phyloP scores from a whole-genome alignment of 1,140 invertebrate genomes.

The Mactra quadrangularis region DNA sequence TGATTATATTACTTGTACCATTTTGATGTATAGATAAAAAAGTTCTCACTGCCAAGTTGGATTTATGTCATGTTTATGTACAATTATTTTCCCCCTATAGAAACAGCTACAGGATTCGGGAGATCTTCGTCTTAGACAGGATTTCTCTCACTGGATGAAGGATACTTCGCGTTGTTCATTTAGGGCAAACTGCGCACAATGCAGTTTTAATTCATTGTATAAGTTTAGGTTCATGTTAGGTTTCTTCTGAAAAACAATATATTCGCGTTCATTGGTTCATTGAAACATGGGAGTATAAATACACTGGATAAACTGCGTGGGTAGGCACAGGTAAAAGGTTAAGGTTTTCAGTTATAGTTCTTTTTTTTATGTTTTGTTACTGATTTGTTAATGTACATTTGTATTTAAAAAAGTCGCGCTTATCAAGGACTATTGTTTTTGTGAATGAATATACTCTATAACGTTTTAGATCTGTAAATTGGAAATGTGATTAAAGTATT shows the following conservation, averaged over 20 bases:
- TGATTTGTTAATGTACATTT: too few species aligned
- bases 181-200: conserved; percentile 85
- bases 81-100: conserved; percentile 56
- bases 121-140: conserved; percentile 50
- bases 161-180: conserved; percentile 47
- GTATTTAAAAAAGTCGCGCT: too few species aligned
- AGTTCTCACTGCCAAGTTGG: conserved; percentile 25
- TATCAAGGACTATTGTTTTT: too few species aligned
- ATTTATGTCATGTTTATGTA: conserved; percentile 3
- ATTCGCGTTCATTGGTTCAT: conserved; percentile 28
- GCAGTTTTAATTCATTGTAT: conserved; percentile 82
- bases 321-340: conserved; percentile 53
- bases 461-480: too few species aligned
- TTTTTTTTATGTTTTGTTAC: background rate
- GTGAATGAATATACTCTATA: too few species aligned
- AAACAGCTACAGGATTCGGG: conserved; percentile 33
- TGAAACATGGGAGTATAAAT: background rate
- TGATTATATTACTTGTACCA: too few species aligned
- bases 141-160: conserved; percentile 38
- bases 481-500: too few species aligned
- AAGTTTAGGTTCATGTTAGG: conserved; percentile 77
- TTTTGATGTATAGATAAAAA: too few species aligned
- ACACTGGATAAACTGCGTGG: conserved; percentile 2
- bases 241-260: conserved; percentile 10
- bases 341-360: conserved; percentile 26